phyloP scores from a whole-genome alignment of 2,888 invertebrate genomes.

The Drosophila kambysellisi region DNA sequence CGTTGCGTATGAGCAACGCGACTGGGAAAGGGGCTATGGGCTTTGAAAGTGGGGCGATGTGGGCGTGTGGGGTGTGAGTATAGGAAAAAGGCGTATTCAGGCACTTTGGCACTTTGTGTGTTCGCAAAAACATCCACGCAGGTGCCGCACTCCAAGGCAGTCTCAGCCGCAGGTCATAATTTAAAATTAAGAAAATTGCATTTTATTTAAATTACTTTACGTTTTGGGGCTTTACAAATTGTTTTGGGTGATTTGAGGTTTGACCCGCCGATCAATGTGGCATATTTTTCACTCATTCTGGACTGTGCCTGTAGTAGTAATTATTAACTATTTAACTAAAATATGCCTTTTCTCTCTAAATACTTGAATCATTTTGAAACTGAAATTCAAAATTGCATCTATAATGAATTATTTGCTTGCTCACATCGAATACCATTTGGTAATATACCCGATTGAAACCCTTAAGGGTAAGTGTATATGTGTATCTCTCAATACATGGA shows the following conservation, averaged over 20 bases:
- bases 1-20: constrained; percentile 52
- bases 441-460: constrained; percentile 27
- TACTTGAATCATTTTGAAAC: not conserved
- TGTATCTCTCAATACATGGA: constrained; percentile 32
- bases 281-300: constrained; percentile 30
- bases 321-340: not conserved
- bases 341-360: not conserved
- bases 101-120: constrained; percentile 4
- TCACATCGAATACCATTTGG: not conserved
- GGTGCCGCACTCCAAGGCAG: constrained; percentile 39
- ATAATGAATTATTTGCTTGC: not conserved
- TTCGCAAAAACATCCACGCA: constrained; percentile 28
- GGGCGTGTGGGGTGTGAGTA: not conserved
- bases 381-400: not conserved
- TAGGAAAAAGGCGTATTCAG: constrained; percentile 1
- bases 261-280: constrained; percentile 31
- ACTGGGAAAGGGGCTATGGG: not conserved
- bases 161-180: constrained; percentile 2
- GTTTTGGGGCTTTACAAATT: constrained; percentile 17
- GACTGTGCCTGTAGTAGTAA: no score
- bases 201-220: constrained; percentile 3
- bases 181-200: constrained; percentile 10
- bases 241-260: constrained; percentile 35
- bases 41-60: not conserved
- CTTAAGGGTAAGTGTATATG: constrained; percentile 25